phyloP scores from a whole-genome alignment of 2,888 invertebrate species.

The Esperia sulphurella region DNA sequence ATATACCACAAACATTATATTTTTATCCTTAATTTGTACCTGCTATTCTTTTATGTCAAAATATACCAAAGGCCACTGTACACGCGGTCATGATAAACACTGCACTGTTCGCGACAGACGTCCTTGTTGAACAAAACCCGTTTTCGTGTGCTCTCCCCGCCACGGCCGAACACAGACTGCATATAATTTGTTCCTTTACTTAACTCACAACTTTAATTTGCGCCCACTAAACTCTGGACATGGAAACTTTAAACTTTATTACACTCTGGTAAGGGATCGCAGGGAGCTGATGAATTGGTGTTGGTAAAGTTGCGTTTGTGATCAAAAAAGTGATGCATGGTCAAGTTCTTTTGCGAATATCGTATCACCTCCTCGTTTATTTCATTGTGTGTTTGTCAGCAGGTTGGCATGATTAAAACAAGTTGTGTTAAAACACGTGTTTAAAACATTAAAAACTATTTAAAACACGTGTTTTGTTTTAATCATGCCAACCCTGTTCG shows the following conservation, averaged over 20 bases:
- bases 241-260: slow-evolving; percentile 29
- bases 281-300: not conserved
- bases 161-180: slow-evolving; percentile 45
- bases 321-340: slow-evolving; percentile 8
- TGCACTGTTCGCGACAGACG: slow-evolving; percentile 32
- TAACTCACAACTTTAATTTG: slow-evolving; percentile 26
- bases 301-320: not conserved
- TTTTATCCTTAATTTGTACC: slow-evolving; percentile 18
- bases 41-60: slow-evolving; percentile 10
- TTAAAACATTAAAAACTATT: too few species aligned
- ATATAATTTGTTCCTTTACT: slow-evolving; percentile 28
- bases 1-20: too few species aligned
- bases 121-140: slow-evolving; percentile 19
- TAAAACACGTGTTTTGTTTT: too few species aligned
- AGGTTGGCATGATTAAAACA: too few species aligned
- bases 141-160: slow-evolving; percentile 25
- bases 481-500: too few species aligned
- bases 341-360: slow-evolving; percentile 10
- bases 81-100: slow-evolving; percentile 17
- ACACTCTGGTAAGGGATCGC: not conserved
- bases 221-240: slow-evolving; percentile 20
- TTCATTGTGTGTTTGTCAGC: too few species aligned
- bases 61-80: slow-evolving; percentile 11
- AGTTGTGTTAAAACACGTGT: too few species aligned
- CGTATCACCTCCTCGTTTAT: not conserved